These are phyloP conservation scores for Talpa occidentalis DNA, from an alignment of 2,113 vertebrate species.

Conservation along the genomic window DNA sequence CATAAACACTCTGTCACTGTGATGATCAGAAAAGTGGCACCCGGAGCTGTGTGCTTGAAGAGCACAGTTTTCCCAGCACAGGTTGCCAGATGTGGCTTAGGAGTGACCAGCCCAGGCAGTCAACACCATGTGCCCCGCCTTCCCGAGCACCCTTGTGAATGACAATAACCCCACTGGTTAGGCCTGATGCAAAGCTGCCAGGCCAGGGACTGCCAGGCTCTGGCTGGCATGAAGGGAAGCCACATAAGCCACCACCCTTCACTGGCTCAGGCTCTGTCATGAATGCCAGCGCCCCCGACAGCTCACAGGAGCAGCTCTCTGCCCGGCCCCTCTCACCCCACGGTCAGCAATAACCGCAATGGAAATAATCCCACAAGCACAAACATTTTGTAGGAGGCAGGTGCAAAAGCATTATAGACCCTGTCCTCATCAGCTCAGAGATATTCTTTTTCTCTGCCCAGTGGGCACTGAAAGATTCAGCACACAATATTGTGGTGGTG, in stretches of 20 bases:
- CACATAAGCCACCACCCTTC: neutral
- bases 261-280: neutral
- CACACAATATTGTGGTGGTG: neutral
- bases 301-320: neutral
- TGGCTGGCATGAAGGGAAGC: neutral
- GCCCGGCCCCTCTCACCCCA: accelerated
- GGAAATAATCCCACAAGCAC: neutral
- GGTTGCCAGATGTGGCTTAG: neutral
- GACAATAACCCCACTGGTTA: neutral
- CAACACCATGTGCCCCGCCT: accelerated
- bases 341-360: neutral
- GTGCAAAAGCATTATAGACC: neutral
- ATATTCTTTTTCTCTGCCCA: neutral
- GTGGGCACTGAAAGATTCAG: neutral
- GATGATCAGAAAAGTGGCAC: neutral
- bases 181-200: accelerated
- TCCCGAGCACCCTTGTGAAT: neutral
- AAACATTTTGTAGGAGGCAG: neutral
- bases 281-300: neutral
- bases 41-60: neutral
- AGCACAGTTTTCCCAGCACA: neutral
- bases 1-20: neutral
- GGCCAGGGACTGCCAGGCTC: accelerated
- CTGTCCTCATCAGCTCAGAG: neutral
- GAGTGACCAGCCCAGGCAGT: neutral